These are phyloP conservation scores for Macropus fuliginosus DNA, from an alignment of 2,797 vertebrate genomes.

Conservation along the genomic window DNA sequence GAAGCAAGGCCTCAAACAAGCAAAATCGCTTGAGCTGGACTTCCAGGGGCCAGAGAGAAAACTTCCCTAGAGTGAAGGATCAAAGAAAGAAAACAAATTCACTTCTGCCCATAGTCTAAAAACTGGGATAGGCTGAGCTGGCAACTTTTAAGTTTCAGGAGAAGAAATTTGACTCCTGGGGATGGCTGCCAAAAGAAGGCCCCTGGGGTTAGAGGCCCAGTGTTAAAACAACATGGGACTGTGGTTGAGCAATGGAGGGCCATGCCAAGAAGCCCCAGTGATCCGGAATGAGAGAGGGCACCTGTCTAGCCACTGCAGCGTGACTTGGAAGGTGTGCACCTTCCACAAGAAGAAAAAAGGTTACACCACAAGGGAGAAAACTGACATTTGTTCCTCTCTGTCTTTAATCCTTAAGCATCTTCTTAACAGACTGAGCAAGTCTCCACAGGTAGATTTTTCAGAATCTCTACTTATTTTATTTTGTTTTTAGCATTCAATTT, in stretches of 20 bases:
- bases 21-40: not conserved
- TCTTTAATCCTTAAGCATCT: not conserved
- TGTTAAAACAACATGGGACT: constrained; percentile 62
- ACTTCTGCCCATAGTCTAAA: constrained; percentile 21
- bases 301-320: constrained; percentile 58
- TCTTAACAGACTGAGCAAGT: not conserved
- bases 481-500: not conserved
- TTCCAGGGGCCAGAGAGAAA: not conserved
- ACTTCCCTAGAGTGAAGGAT: not conserved
- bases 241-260: constrained; percentile 62
- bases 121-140: constrained; percentile 37
- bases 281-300: constrained; percentile 26
- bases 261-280: constrained; percentile 55
- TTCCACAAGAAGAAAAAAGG: not conserved
- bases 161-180: constrained; percentile 58
- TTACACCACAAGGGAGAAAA: not conserved
- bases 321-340: not conserved
- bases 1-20: not conserved
- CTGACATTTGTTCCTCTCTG: not conserved
- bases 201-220: constrained; percentile 50
- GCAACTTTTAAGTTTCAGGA: constrained; percentile 9
- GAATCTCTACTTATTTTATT: not conserved
- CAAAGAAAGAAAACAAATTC: not conserved
- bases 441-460: not conserved
- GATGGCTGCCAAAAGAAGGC: constrained; percentile 46